Evolutionary conservation across 2,113 vertebrate species (phyloP).

Genomic region (Lethenteron camtschaticum): DNA sequence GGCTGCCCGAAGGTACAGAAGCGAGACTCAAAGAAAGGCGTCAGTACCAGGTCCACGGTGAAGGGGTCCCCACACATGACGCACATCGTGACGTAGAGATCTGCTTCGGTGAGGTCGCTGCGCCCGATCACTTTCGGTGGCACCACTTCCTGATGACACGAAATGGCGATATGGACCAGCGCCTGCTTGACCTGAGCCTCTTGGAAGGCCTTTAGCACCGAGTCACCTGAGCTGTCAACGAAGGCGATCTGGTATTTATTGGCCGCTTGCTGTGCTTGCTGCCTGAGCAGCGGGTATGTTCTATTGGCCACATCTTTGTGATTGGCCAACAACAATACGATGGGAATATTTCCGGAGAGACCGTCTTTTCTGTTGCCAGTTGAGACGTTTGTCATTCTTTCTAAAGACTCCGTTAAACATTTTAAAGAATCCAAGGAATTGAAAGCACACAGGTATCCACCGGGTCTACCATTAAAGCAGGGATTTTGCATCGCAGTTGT

Average conservation of each 20-base stretch:
- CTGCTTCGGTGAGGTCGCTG: constrained; percentile 46
- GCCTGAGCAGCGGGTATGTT: constrained; percentile 23
- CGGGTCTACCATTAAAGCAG: neutral
- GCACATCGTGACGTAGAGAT: constrained; percentile 64
- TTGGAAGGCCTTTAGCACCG: neutral
- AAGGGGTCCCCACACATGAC: constrained; percentile 33
- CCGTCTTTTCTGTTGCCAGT: neutral
- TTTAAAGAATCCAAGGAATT: neutral
- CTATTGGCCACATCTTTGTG: neutral
- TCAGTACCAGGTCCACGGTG: constrained; percentile 50
- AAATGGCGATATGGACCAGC: neutral
- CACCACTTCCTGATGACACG: neutral
- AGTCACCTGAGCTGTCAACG: constrained; percentile 31
- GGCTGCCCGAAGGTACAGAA: constrained; percentile 34
- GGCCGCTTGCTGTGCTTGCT: constrained; percentile 68
- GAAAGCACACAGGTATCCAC: constrained; percentile 1
- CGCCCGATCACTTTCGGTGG: neutral
- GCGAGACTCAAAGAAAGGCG: constrained; percentile 50
- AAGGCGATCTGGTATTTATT: constrained; percentile 59
- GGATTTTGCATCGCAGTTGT: constrained; percentile 3
- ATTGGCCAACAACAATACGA: neutral
- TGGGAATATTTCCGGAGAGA: neutral
- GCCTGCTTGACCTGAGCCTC: neutral
- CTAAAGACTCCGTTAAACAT: no score
- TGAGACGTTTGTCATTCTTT: no score